These are phyloP conservation scores for Batillaria attramentaria DNA, from an alignment of 1,140 invertebrate species.

Conservation along the genomic window DNA sequence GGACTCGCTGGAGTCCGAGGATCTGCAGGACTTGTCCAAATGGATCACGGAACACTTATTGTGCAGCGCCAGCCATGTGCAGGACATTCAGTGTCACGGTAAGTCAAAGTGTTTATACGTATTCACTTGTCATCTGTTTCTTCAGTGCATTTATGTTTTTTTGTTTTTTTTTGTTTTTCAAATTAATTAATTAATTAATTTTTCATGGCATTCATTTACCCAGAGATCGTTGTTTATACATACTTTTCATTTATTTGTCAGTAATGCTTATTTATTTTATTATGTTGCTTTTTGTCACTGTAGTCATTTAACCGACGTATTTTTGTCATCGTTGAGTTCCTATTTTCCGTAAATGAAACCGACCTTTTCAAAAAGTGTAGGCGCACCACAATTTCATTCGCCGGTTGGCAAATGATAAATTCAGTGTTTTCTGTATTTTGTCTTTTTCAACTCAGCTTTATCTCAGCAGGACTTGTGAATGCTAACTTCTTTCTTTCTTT, in stretches of 20 bases:
- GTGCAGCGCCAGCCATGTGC: slow-evolving; percentile 30
- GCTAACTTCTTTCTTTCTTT: neutral
- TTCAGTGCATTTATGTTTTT: neutral
- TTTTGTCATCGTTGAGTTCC: neutral
- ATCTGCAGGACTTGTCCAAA: slow-evolving; percentile 41
- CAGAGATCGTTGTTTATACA: neutral
- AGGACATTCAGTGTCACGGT: slow-evolving; percentile 15
- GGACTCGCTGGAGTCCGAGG: slow-evolving; percentile 32
- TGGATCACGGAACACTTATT: slow-evolving; percentile 46
- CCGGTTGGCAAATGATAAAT: no score
- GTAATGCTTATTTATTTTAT: neutral
- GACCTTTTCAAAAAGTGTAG: no score
- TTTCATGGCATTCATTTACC: no score
- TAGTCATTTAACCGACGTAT: neutral
- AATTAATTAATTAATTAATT: neutral
- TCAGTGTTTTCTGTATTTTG: neutral
- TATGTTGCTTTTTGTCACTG: neutral
- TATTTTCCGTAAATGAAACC: neutral
- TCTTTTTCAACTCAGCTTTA: neutral
- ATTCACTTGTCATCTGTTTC: neutral
- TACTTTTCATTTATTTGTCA: neutral
- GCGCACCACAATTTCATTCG: no score
- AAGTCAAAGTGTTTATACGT: neutral
- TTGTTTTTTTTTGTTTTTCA: neutral
- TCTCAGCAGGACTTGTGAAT: neutral